Evolutionary conservation across 1,140 invertebrate species (phyloP).

Genomic region (Brachionus rotundiformis): DNA sequence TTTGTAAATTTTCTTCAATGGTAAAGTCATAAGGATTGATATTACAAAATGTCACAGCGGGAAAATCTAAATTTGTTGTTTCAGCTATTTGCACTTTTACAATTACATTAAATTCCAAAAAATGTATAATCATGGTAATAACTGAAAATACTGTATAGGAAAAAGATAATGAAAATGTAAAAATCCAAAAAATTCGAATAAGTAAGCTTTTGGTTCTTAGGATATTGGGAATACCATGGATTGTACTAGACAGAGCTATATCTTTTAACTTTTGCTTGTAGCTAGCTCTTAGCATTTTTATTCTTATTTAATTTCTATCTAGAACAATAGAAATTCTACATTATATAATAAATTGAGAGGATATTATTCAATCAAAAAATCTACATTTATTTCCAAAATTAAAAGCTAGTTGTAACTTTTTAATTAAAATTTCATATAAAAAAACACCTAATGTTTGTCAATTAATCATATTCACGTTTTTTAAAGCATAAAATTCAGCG

Average conservation of each 20-base stretch:
- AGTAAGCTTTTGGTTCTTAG: background rate
- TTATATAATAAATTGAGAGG: no score
- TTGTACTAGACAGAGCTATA: background rate
- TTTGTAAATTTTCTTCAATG: background rate
- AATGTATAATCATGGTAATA: background rate
- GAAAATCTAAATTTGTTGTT: slow-evolving; percentile 3
- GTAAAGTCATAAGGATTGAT: slow-evolving; percentile 26
- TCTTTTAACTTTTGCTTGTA: background rate
- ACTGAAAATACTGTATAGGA: background rate
- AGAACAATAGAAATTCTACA: no score
- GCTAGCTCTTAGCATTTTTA: background rate
- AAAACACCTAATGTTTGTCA: no score
- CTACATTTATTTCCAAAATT: no score
- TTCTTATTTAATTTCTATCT: background rate
- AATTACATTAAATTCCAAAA: background rate
- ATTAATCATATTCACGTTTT: no score
- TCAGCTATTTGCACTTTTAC: background rate
- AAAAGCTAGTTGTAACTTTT: no score
- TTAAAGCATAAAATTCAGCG: no score
- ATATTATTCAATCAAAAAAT: no score
- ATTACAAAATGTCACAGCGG: slow-evolving; percentile 30
- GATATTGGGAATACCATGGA: background rate
- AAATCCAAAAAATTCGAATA: slow-evolving; percentile 15
- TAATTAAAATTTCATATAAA: no score
- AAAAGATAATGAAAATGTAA: background rate